These are phyloP conservation scores for Drosophila parthenogenetica DNA, from an alignment of 2,888 invertebrate species.

Conservation along the genomic window DNA sequence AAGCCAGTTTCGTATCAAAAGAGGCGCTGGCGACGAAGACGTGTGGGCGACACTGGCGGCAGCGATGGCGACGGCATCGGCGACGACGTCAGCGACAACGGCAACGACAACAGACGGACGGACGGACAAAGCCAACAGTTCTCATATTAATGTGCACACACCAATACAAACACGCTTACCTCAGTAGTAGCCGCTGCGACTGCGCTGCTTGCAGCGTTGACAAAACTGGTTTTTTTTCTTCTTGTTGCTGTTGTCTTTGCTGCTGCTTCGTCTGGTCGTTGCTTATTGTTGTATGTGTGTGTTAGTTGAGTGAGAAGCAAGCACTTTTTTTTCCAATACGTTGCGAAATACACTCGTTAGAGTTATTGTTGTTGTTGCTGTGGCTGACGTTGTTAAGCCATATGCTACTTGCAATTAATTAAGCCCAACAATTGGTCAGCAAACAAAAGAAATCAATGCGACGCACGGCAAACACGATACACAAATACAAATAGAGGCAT, in stretches of 20 bases:
- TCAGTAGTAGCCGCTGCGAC: slow-evolving; percentile 64
- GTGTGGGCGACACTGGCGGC: slow-evolving; percentile 47
- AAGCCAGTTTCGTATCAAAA: slow-evolving; percentile 58
- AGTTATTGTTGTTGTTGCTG: slow-evolving; percentile 33
- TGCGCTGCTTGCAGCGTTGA: slow-evolving; percentile 71
- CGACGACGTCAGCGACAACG: slow-evolving; percentile 38
- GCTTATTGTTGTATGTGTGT: slow-evolving; percentile 31
- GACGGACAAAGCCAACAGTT: slow-evolving; percentile 38
- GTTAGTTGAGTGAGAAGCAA: slow-evolving; percentile 41
- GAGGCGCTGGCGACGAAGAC: slow-evolving; percentile 17
- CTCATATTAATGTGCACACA: slow-evolving; percentile 18
- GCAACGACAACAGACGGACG: slow-evolving; percentile 32
- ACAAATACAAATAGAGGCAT: slow-evolving; percentile 52
- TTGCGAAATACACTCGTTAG: slow-evolving; percentile 63
- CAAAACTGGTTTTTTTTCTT: slow-evolving; percentile 69
- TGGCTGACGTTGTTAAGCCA: slow-evolving; percentile 35
- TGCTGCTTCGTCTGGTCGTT: slow-evolving; percentile 30
- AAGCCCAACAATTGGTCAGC: slow-evolving; percentile 69
- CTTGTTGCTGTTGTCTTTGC: slow-evolving; percentile 36
- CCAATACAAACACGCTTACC: slow-evolving; percentile 54
- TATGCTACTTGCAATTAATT: slow-evolving; percentile 74
- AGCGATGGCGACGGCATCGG: slow-evolving; percentile 27
- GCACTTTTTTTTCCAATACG: slow-evolving; percentile 53
- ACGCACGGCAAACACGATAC: slow-evolving; percentile 58
- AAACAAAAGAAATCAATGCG: slow-evolving; percentile 72